Base-by-base conservation (phyloP, 2,797 vertebrate species). In the Anas flavirostris region DNA sequence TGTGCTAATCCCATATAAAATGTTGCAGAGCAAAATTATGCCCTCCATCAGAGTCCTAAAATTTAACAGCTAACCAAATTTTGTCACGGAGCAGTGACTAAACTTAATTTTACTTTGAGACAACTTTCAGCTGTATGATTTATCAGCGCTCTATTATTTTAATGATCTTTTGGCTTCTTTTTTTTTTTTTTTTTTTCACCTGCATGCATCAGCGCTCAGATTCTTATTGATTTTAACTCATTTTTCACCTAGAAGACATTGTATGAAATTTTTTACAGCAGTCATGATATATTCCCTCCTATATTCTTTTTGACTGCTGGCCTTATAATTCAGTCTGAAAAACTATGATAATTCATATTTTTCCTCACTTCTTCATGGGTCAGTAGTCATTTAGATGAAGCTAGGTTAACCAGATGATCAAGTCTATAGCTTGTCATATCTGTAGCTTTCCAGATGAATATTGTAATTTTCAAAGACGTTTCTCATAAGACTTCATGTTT, bases 111-210 rank as follows among this genome's bases (percentile, higher is more conserved):
- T 66, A 62, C 79, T 84, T 66, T 37, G 59, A 90, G 74, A 70
- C 43, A 78, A 63, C 35, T 91, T 91, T 37, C 81, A 62, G 21
- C 70, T 59, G 21, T 69, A 21, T 82, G 81, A 91, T 94, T 88
- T 93, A 86, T 86, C 80, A 84, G 67, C 28, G 52, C 9, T 12
- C 5, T 78, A 76, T 69, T 76, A 86, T 90, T 94, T 95, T 95
- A 94, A 95, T 74, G 80, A 60, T 55, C 59, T 79, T 89, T 83
- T 72, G 29, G 31, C 13, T 46, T 46, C 41, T 46, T 22, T 46
- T 46, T 46, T 46, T 44, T 22, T 21, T 94, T 86, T 84, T 70
- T 67, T 29, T 53, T 29, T 53, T 29, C 29, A 64, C 63, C 52
- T 0, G 1, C 46, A 78, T n/a, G 55, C 73, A 58, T 82, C 76